Evolutionary conservation across 2,888 invertebrate species (phyloP), one percentile per base, ranked within the genome.

Genomic region (Margaritifera margaritifera): DNA sequence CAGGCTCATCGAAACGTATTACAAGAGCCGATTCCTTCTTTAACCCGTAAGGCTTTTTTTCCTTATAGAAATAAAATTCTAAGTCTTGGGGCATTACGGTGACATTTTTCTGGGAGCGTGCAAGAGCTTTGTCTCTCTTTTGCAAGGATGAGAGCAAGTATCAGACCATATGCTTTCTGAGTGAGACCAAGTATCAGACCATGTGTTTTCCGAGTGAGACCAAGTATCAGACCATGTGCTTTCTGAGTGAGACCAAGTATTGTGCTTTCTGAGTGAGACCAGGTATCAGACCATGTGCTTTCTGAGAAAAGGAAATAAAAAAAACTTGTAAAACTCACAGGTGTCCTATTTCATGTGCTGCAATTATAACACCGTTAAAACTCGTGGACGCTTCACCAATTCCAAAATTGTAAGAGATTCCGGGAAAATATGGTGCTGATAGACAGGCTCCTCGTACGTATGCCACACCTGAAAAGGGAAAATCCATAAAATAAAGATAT

Each of bases 331-430:
- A 27, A 61, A 80, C 85, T 84, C 78, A 85, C 85, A 85, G 70
- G 71, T 85, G 85, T 8, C 84, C 85, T 53, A 85, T 78, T 74
- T 85, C 85, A 61, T 85, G 85, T 2, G 83, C 82, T 22, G 83
- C 81, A 25, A 83, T 82, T 24, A 85, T 80, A n/a, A 85, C 82
- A 1, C 84, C 85, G 27, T 82, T 80, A 66, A 82, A 84, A 62
- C 83, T 82, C 19, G 80, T 81, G 22, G 83, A 84, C 1, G 83
- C 81, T 60, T 85, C 85, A 2, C 83, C 80, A 53, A 85, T 82
- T 11, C 83, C 85, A 62, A 84, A 84, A 68, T 85, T 83, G 60
- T 82, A 84, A 0, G 83, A 80, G 58, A 80, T 71, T 56, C 80
- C 81, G 1, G 75, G 61, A 69, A 83, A 80, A 42, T 79, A 75